Evolutionary conservation across 2,113 vertebrate species (phyloP).

Genomic region (Polypterus senegalus): DNA sequence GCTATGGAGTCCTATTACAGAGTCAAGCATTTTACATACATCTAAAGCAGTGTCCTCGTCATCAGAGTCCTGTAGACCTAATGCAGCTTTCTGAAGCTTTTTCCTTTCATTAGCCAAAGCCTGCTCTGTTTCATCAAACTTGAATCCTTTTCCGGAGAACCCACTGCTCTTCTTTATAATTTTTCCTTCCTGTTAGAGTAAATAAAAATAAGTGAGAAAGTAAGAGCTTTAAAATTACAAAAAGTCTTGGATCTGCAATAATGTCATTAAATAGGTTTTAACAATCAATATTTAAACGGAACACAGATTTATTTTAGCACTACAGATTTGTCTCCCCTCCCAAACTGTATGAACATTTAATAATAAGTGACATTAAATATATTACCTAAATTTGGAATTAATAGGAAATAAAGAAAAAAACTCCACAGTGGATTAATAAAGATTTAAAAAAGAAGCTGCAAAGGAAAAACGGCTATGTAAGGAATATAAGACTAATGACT

Average conservation of each 20-base stretch:
- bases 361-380: too few species aligned
- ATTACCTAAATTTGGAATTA: too few species aligned
- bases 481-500: too few species aligned
- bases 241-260: background rate
- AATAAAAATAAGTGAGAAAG: background rate
- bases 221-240: background rate
- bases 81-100: constrained; percentile 91
- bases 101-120: constrained; percentile 92
- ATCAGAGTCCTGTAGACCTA: constrained; percentile 92
- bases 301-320: too few species aligned
- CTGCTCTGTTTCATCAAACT: constrained; percentile 96
- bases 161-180: constrained; percentile 93
- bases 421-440: too few species aligned
- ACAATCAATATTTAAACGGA: background rate
- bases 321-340: too few species aligned
- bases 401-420: too few species aligned
- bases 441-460: too few species aligned
- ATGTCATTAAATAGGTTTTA: background rate
- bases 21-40: too few species aligned
- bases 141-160: constrained; percentile 97
- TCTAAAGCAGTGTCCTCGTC: constrained; percentile 90
- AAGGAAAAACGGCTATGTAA: too few species aligned
- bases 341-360: too few species aligned
- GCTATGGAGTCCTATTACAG: too few species aligned
- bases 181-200: constrained; percentile 78